Conservation (phyloP, 2,113 vertebrate genomes). For the Dasyprocta punctata region DNA sequence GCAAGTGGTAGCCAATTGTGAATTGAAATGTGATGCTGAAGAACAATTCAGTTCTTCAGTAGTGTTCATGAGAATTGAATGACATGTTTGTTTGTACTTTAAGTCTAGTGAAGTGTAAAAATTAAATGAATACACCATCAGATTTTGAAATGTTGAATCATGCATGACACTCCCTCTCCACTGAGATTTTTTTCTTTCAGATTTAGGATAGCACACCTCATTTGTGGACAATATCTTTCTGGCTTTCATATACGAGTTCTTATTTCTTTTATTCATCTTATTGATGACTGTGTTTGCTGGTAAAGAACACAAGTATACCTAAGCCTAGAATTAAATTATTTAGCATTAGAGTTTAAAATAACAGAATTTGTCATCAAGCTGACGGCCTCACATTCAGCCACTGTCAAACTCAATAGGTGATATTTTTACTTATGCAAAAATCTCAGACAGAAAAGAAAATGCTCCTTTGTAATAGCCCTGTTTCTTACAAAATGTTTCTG, state of each 20-base stretch:
- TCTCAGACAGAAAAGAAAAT: constrained; percentile 17
- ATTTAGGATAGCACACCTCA: neutral
- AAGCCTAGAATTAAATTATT: neutral
- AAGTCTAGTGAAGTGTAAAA: constrained; percentile 40
- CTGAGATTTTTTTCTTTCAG: neutral
- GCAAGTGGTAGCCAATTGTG: neutral
- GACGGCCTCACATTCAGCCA: neutral
- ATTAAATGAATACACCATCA: constrained; percentile 18
- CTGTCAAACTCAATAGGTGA: neutral
- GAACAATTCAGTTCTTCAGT: constrained; percentile 32
- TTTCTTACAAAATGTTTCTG: neutral
- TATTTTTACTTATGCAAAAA: constrained; percentile 26
- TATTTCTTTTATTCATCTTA: constrained; percentile 37
- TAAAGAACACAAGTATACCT: neutral
- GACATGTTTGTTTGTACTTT: neutral
- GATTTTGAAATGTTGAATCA: constrained; percentile 25
- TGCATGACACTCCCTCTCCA: neutral
- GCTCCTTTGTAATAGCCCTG: neutral
- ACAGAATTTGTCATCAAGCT: constrained; percentile 33
- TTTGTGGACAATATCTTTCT: constrained; percentile 32
- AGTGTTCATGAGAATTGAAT: neutral
- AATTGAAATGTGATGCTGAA: constrained; percentile 33
- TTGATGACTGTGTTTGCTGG: neutral
- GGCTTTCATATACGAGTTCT: neutral
- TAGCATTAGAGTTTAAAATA: neutral